A percentile compares a stretch with the other conserved stretches of the same genome.
These are phyloP conservation scores for Acanthaster planci DNA, from an alignment of 35 echinoderm and acorn worm species.

Conservation along the genomic window DNA sequence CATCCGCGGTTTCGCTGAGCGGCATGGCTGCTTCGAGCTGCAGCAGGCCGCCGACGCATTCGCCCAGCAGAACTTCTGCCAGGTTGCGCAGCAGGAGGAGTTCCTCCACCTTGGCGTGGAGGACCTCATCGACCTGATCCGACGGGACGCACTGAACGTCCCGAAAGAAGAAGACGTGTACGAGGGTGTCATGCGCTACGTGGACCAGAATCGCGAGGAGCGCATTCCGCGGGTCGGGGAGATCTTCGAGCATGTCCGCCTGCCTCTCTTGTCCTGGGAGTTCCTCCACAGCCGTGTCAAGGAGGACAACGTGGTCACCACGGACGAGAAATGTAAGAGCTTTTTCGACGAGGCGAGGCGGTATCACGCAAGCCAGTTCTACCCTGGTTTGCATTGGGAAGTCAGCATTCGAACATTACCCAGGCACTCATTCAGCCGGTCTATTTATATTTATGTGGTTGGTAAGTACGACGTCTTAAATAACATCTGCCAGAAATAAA, in stretches of 20 bases:
- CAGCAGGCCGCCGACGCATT: conserved; percentile 63
- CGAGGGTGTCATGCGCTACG: conserved; percentile 66
- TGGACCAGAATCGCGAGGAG: conserved; percentile 52
- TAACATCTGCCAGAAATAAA: background rate
- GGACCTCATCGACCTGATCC: conserved; percentile 77
- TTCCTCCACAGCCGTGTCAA: conserved; percentile 83
- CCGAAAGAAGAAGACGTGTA: conserved; percentile 90
- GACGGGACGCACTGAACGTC: conserved; percentile 76
- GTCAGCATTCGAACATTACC: conserved; percentile 87
- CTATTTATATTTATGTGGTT: conserved; percentile 85
- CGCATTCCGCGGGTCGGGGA: conserved; percentile 49
- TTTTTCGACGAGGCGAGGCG: conserved; percentile 92
- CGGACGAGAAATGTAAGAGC: conserved; percentile 60
- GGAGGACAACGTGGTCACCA: conserved; percentile 61
- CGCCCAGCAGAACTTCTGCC: conserved; percentile 73
- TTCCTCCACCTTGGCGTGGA: conserved; percentile 66
- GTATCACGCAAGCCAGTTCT: conserved; percentile 86
- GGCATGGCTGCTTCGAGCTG: conserved; percentile 83
- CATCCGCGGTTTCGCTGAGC: conserved; percentile 62
- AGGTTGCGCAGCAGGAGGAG: conserved; percentile 88
- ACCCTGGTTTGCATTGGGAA: conserved; percentile 94
- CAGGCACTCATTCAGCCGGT: conserved; percentile 80
- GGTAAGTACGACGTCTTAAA: conserved; percentile 58
- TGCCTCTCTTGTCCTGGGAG: conserved; percentile 89
- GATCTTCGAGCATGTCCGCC: conserved; percentile 87